These are phyloP conservation scores for Pachycephus smyrnensis DNA, from an alignment of 2,888 invertebrate genomes.

Conservation along the genomic window DNA sequence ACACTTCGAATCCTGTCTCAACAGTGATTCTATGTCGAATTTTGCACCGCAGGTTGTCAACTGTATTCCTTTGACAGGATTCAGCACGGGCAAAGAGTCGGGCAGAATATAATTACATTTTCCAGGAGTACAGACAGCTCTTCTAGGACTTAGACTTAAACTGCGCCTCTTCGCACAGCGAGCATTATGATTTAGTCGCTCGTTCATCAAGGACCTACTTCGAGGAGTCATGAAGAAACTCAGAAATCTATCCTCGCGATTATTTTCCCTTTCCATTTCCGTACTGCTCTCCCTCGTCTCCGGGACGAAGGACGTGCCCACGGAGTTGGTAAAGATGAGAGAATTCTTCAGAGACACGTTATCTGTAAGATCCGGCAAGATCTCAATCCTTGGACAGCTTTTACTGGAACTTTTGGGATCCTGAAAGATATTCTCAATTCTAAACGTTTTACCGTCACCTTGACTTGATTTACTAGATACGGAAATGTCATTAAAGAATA, in stretches of 20 bases:
- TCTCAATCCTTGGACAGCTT: constrained; percentile 29
- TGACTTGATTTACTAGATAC: constrained; percentile 36
- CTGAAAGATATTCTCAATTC: constrained; percentile 55
- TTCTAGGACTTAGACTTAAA: constrained; percentile 19
- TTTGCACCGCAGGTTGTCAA: not conserved
- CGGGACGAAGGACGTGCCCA: constrained; percentile 46
- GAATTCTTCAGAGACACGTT: constrained; percentile 37
- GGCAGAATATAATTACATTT: not conserved
- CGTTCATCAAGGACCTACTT: not conserved
- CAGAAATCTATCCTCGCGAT: not conserved
- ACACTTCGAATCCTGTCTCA: not conserved
- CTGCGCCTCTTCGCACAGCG: constrained; percentile 29
- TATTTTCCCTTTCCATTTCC: constrained; percentile 24
- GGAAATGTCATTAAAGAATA: constrained; percentile 29
- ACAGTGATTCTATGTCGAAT: not conserved
- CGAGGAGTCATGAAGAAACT: not conserved
- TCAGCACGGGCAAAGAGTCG: not conserved
- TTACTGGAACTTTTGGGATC: constrained; percentile 36
- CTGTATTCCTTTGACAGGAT: not conserved
- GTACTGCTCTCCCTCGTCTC: constrained; percentile 37
- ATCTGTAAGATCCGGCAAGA: constrained; percentile 25
- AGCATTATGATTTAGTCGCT: constrained; percentile 3
- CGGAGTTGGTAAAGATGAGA: constrained; percentile 48
- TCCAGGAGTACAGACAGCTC: not conserved
- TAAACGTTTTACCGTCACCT: constrained; percentile 48